Percentiles rank a stretch among this genome's conserved stretches.
Conservation (phyloP, 2,797 vertebrate species). For the Scomberomorus guttatus region DNA sequence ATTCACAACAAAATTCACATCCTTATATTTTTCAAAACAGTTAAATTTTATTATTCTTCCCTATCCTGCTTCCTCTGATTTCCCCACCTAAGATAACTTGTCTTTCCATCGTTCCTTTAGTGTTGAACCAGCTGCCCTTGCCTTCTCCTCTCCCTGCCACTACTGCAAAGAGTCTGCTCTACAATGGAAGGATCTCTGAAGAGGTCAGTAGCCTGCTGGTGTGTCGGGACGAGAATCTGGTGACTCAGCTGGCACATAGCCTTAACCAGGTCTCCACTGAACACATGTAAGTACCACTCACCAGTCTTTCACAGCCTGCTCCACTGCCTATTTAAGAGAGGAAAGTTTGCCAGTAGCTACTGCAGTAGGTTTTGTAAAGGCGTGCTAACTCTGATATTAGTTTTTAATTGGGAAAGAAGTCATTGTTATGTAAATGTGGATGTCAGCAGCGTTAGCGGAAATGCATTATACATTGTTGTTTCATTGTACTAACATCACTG, state of each 20-base stretch:
- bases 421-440: background rate
- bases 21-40: background rate
- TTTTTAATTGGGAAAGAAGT: conserved; percentile 9
- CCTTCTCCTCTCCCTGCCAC: conserved; percentile 98
- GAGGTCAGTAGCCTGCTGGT: conserved; percentile 96
- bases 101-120: conserved; percentile 74
- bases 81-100: background rate
- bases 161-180: conserved; percentile 98
- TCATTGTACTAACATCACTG: background rate
- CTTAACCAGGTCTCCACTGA: conserved; percentile 99
- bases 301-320: background rate
- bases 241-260: conserved; percentile 95
- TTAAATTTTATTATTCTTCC: background rate
- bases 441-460: background rate
- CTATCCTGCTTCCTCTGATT: background rate
- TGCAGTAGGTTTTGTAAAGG: background rate
- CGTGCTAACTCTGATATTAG: background rate
- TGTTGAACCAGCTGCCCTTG: conserved; percentile 99
- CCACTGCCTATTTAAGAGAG: background rate
- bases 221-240: conserved; percentile 95
- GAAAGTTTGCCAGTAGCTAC: background rate
- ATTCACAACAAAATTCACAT: background rate
- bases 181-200: conserved; percentile 97
- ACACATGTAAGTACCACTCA: conserved; percentile 92
- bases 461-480: background rate